Percentiles rank a stretch among this genome's conserved stretches.
phyloP scores from a whole-genome alignment of 2,888 invertebrate species.

The Idaea aversata region DNA sequence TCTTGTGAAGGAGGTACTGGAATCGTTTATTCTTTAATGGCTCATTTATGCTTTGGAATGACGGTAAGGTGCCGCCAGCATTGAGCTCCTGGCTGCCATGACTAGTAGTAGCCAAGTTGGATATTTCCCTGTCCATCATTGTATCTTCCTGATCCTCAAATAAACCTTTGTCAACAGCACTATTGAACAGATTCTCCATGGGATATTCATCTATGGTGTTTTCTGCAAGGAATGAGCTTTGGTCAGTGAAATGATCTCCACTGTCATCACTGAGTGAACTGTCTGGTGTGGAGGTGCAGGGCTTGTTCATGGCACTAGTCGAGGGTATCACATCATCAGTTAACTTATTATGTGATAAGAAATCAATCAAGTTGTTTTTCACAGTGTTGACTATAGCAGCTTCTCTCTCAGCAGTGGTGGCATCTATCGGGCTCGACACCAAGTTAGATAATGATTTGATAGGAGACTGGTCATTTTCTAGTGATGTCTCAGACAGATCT shows the following conservation, averaged over 20 bases:
- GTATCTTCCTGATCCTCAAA: conserved; percentile 73
- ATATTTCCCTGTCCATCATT: conserved; percentile 75
- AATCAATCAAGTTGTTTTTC: conserved; percentile 70
- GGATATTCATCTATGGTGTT: conserved; percentile 76
- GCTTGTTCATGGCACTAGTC: conserved; percentile 55
- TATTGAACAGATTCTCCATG: conserved; percentile 75
- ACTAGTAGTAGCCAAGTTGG: conserved; percentile 73
- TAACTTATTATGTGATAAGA: conserved; percentile 63
- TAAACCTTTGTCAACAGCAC: conserved; percentile 72
- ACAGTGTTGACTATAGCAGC: conserved; percentile 58
- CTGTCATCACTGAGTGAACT: conserved; percentile 73
- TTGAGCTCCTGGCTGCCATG: conserved; percentile 66
- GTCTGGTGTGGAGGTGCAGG: conserved; percentile 57
- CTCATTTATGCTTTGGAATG: conserved; percentile 73
- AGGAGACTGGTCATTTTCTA: conserved; percentile 77
- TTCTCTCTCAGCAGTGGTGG: conserved; percentile 51
- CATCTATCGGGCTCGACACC: conserved; percentile 79
- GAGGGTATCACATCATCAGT: conserved; percentile 58
- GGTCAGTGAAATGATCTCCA: conserved; percentile 70
- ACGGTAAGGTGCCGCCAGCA: conserved; percentile 62
- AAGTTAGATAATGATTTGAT: conserved; percentile 83
- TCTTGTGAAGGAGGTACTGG: conserved; percentile 75
- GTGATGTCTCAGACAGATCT: conserved; percentile 56
- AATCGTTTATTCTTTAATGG: conserved; percentile 74
- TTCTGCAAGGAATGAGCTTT: conserved; percentile 73